phyloP scores from a whole-genome alignment of 2,888 invertebrate species.

The Didymodactylos carnosus region DNA sequence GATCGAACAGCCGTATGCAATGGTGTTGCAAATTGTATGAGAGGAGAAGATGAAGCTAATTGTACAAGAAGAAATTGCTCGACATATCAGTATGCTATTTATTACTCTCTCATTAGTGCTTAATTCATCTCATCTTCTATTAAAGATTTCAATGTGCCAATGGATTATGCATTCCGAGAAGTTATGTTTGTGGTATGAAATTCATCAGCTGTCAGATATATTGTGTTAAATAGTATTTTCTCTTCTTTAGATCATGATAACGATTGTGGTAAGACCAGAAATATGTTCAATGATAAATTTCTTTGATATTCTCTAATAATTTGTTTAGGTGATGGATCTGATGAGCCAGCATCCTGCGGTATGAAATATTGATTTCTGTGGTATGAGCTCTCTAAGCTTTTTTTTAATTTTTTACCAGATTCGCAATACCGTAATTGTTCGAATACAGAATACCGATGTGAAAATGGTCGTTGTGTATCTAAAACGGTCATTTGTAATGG shows the following conservation, averaged over 20 bases:
- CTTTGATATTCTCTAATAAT: neutral
- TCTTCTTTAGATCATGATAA: conserved; percentile 9
- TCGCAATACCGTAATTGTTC: conserved; percentile 25
- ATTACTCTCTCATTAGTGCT: neutral
- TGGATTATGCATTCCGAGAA: conserved; percentile 23
- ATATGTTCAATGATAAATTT: too few species aligned
- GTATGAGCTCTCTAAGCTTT: neutral
- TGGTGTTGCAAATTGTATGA: conserved; percentile 38
- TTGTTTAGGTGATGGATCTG: neutral
- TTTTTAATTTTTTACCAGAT: neutral
- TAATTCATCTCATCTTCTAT: neutral
- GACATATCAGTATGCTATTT: conserved; percentile 52
- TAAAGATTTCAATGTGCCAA: conserved; percentile 28
- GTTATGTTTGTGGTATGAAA: conserved; percentile 4
- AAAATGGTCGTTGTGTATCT: conserved; percentile 25
- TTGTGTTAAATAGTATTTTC: neutral
- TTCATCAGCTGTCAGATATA: neutral
- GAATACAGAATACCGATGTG: conserved; percentile 22
- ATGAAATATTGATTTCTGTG: neutral
- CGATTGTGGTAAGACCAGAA: conserved; percentile 9
- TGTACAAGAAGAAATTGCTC: conserved; percentile 46
- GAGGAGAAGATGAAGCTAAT: conserved; percentile 35
- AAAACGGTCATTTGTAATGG: conserved; percentile 40
- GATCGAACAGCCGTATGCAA: conserved; percentile 43
- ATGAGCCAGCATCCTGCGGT: neutral